Conservation (phyloP, 1,140 invertebrate species). For the Sitobion miscanthi region DNA sequence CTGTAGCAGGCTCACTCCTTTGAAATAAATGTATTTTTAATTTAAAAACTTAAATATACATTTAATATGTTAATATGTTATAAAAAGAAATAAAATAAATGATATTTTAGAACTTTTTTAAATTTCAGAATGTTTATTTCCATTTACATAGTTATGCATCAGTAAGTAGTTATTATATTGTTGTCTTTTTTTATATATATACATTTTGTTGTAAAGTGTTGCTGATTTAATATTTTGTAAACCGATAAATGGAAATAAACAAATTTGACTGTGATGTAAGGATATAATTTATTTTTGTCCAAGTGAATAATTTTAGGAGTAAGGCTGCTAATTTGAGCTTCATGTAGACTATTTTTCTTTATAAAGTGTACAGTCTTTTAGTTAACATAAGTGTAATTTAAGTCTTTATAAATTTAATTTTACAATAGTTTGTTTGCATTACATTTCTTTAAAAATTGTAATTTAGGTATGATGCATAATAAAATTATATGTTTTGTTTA, state of each 20-base stretch:
- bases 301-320: constrained; percentile 50
- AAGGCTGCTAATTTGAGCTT: constrained; percentile 55
- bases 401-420: constrained; percentile 13
- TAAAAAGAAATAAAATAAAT: constrained; percentile 11
- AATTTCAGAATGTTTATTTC: constrained; percentile 52
- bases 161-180: constrained; percentile 48
- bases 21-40: constrained; percentile 36
- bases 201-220: constrained; percentile 54
- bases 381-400: constrained; percentile 24
- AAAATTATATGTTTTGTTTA: constrained; percentile 54
- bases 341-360: constrained; percentile 52
- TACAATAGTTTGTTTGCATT: constrained; percentile 15
- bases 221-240: constrained; percentile 47
- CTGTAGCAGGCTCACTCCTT: constrained; percentile 52
- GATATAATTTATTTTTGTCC: constrained; percentile 49
- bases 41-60: constrained; percentile 30
- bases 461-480: constrained; percentile 21
- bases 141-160: constrained; percentile 29
- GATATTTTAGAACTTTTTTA: constrained; percentile 30
- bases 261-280: constrained; percentile 52
- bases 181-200: constrained; percentile 51
- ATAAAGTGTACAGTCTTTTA: constrained; percentile 51
- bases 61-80: constrained; percentile 43
- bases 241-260: constrained; percentile 51
- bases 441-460: constrained; percentile 46